phyloP scores from a whole-genome alignment of 1,140 invertebrate species.

The Aphelinus certus region DNA sequence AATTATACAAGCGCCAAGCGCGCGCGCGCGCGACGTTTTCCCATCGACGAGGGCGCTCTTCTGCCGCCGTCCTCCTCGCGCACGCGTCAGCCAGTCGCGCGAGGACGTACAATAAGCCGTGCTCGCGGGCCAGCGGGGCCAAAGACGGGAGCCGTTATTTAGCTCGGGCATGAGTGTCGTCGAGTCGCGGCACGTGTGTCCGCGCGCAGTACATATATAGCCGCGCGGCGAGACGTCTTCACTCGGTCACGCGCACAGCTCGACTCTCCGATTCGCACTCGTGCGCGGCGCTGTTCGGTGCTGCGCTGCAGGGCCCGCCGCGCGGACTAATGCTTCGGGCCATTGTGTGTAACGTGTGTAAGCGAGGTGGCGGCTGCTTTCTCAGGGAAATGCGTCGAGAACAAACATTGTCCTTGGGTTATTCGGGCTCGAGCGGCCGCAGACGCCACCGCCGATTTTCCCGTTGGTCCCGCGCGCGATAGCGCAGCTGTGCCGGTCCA shows the following conservation, averaged over 20 bases:
- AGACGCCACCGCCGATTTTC: background rate
- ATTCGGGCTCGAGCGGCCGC: background rate
- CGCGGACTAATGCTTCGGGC: slow-evolving; percentile 4
- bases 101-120: no score
- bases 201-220: background rate
- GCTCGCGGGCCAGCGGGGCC: no score
- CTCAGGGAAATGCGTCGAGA: slow-evolving; percentile 5
- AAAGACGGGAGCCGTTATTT: slow-evolving; percentile 8
- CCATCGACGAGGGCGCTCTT: slow-evolving; percentile 1
- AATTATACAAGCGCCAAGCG: no score
- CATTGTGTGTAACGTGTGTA: background rate
- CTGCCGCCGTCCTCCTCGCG: no score
- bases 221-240: background rate
- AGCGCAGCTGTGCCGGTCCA: background rate
- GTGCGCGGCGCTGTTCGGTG: no score
- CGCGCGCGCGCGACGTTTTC: background rate
- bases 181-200: background rate
- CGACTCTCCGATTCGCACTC: no score
- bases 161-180: slow-evolving; percentile 4
- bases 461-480: background rate
- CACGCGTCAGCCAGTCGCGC: no score
- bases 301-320: no score
- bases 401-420: background rate
- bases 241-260: background rate
- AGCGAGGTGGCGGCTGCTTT: background rate